A percentile compares a stretch with the other conserved stretches of the same genome.
Evolutionary conservation across 2,113 vertebrate genomes (phyloP).

Genomic region (Calyptommatus sinebrachiatus): DNA sequence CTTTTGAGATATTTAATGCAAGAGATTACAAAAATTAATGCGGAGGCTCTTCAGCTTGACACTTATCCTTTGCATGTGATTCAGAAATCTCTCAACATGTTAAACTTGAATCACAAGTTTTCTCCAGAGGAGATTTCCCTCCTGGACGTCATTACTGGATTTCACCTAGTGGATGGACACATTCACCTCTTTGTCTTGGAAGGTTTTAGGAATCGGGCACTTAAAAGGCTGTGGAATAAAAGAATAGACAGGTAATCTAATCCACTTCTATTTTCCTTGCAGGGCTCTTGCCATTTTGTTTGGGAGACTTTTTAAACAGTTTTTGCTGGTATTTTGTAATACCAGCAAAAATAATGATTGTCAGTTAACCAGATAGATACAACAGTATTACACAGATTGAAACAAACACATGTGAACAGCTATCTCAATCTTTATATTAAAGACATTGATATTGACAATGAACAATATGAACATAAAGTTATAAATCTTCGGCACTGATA

Average conservation of each 20-base stretch:
- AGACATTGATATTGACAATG: too few relatives aligned
- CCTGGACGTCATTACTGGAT: conserved; percentile 80
- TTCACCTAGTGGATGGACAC: conserved; percentile 78
- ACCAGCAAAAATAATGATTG: too few relatives aligned
- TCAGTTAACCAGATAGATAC: too few relatives aligned
- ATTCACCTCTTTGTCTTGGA: conserved; percentile 81
- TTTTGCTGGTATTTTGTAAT: too few relatives aligned
- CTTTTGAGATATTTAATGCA: conserved; percentile 63
- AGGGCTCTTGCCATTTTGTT: neutral
- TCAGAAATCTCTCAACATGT: conserved; percentile 61
- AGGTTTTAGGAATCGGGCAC: conserved; percentile 76
- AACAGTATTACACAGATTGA: too few relatives aligned
- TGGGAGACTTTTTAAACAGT: too few relatives aligned
- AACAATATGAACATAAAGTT: too few relatives aligned
- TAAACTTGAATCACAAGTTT: conserved; percentile 53
- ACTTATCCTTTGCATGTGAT: conserved; percentile 27
- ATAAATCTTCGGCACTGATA: too few relatives aligned
- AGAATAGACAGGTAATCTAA: conserved; percentile 54
- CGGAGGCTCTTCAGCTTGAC: conserved; percentile 67
- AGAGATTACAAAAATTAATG: conserved; percentile 75
- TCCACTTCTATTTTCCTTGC: neutral
- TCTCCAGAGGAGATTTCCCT: conserved; percentile 49
- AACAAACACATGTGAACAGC: too few relatives aligned
- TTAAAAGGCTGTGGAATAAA: conserved; percentile 75
- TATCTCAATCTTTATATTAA: too few relatives aligned